Conservation (phyloP, 2,888 invertebrate genomes). For the Phytoseiulus persimilis region DNA sequence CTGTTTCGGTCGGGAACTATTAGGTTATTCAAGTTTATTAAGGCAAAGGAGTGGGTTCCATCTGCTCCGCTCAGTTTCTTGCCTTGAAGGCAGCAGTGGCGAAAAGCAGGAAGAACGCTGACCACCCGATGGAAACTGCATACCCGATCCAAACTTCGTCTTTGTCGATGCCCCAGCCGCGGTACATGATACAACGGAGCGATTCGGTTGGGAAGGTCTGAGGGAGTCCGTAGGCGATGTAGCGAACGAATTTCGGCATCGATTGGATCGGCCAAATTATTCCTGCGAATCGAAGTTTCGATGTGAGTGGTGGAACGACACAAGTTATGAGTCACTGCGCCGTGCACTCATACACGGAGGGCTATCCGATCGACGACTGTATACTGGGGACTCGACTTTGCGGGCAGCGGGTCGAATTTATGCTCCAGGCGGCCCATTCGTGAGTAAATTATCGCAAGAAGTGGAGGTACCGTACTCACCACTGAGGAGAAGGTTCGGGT, state of each 20-base stretch:
- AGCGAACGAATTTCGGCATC: conserved; percentile 72
- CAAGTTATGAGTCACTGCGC: not conserved
- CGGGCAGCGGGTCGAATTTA: not conserved
- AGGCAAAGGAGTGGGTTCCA: not conserved
- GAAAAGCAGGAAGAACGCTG: conserved; percentile 55
- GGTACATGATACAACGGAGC: conserved; percentile 65
- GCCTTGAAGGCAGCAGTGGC: conserved; percentile 43
- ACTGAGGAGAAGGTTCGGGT: conserved; percentile 80
- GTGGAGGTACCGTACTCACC: conserved; percentile 55
- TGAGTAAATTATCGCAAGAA: not conserved
- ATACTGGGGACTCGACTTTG: too few species aligned
- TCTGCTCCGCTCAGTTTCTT: not conserved
- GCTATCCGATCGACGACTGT: too few species aligned
- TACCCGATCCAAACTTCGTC: conserved; percentile 67
- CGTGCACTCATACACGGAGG: too few species aligned
- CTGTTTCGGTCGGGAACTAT: not conserved
- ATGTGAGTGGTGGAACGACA: conserved; percentile 39
- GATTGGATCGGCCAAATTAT: conserved; percentile 95
- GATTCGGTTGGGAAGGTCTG: conserved; percentile 71
- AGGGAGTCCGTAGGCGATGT: conserved; percentile 64
- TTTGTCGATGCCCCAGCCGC: conserved; percentile 63
- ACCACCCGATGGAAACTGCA: conserved; percentile 69
- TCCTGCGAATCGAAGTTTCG: conserved; percentile 54
- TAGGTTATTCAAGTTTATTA: not conserved
- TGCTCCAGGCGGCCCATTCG: too few species aligned